Evolutionary conservation across 2,113 vertebrate genomes (phyloP).

Genomic region (Engystomops pustulosus): DNA sequence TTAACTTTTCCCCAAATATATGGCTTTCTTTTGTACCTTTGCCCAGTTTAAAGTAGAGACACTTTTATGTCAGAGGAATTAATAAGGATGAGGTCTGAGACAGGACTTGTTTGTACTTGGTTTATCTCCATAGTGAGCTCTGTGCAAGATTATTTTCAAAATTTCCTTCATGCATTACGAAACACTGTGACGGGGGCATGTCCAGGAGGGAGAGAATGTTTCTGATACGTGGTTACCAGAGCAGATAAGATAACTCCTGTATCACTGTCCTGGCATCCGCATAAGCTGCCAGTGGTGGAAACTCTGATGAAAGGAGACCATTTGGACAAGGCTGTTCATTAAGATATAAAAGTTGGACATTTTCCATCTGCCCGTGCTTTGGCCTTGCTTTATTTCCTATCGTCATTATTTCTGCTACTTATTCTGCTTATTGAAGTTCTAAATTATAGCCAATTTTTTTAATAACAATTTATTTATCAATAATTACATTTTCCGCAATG

Average conservation of each 20-base stretch:
- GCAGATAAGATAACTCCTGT: conserved; percentile 74
- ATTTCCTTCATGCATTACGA: conserved; percentile 70
- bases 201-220: conserved; percentile 71
- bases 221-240: conserved; percentile 73
- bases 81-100: conserved; percentile 63
- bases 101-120: conserved; percentile 65
- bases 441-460: conserved; percentile 55
- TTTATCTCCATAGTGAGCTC: conserved; percentile 76
- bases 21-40: conserved; percentile 54
- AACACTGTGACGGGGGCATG: conserved; percentile 69
- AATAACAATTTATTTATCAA: conserved; percentile 68
- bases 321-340: conserved; percentile 84
- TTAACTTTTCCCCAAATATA: background rate
- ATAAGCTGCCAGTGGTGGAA: conserved; percentile 75
- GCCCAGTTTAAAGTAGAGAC: conserved; percentile 59
- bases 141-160: conserved; percentile 70
- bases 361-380: conserved; percentile 78
- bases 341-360: conserved; percentile 77
- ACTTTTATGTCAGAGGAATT: conserved; percentile 65
- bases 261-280: conserved; percentile 74
- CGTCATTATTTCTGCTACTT: conserved; percentile 58
- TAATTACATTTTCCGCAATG: conserved; percentile 63
- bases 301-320: conserved; percentile 83
- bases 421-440: conserved; percentile 66
- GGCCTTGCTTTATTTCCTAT: conserved; percentile 73